phyloP scores from a whole-genome alignment of 2,888 invertebrate genomes.

The Trilocha varians region DNA sequence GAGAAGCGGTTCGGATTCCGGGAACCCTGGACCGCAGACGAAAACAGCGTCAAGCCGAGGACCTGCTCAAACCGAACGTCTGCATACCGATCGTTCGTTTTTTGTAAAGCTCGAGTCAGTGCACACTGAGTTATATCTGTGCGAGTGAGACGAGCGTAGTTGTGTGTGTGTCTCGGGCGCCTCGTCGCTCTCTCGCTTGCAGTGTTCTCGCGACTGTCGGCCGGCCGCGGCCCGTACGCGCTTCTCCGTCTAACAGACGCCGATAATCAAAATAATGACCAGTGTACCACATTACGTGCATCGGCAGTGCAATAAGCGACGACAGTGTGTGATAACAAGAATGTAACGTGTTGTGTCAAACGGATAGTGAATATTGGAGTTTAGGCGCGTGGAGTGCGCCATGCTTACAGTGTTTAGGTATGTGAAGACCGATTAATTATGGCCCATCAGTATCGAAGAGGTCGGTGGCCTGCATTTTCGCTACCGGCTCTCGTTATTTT shows the following conservation, averaged over 20 bases:
- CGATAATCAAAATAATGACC: slow-evolving; percentile 69
- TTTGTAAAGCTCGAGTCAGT: slow-evolving; percentile 62
- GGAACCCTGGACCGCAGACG: slow-evolving; percentile 68
- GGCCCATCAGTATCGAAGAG: slow-evolving; percentile 55
- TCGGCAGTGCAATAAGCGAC: slow-evolving; percentile 66
- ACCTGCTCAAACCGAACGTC: slow-evolving; percentile 72
- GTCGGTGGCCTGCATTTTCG: slow-evolving; percentile 58
- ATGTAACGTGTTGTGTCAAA: slow-evolving; percentile 66
- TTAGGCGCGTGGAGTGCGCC: slow-evolving; percentile 55
- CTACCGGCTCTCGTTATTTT: slow-evolving; percentile 42
- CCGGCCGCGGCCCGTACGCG: slow-evolving; percentile 38
- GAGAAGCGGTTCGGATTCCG: slow-evolving; percentile 36
- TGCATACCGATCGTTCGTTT: slow-evolving; percentile 73
- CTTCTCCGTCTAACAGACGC: slow-evolving; percentile 52
- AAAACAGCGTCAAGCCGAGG: slow-evolving; percentile 72
- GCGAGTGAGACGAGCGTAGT: slow-evolving; percentile 34
- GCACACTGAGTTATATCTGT: slow-evolving; percentile 36
- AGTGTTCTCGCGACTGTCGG: slow-evolving; percentile 58
- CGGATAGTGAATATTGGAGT: slow-evolving; percentile 55
- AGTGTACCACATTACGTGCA: slow-evolving; percentile 61
- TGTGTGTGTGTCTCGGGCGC: slow-evolving; percentile 55
- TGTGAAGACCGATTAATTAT: slow-evolving; percentile 64
- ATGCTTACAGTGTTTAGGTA: slow-evolving; percentile 68
- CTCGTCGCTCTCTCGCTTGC: slow-evolving; percentile 60
- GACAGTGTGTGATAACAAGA: slow-evolving; percentile 68